These are phyloP conservation scores for Bradypodion pumilum DNA, from an alignment of 2,797 vertebrate genomes.

Conservation along the genomic window DNA sequence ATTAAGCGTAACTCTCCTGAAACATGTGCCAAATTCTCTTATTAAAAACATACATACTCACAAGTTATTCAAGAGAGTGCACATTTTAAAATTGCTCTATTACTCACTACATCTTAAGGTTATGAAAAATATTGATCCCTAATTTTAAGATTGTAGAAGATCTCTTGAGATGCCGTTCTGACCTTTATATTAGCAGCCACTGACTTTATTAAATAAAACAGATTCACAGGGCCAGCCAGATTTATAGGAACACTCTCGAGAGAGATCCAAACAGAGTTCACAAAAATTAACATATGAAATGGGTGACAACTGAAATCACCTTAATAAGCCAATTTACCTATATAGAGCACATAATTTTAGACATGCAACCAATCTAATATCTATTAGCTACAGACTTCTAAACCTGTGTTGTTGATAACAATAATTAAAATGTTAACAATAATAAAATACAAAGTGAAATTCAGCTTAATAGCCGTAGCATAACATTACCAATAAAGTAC, in stretches of 20 bases:
- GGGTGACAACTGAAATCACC: neutral
- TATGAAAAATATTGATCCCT: neutral
- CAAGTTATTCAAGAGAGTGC: neutral
- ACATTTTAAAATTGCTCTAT: slow-evolving; percentile 3
- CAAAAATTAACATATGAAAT: neutral
- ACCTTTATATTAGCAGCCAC: neutral
- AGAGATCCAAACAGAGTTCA: neutral
- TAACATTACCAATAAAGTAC: neutral
- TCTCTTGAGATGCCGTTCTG: neutral
- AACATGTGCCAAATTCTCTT: slow-evolving; percentile 36
- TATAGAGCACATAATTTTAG: neutral
- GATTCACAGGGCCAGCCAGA: neutral
- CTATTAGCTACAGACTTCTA: too few species aligned
- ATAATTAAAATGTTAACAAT: neutral
- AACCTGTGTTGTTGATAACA: neutral
- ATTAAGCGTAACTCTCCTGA: slow-evolving; percentile 56
- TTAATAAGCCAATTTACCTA: neutral
- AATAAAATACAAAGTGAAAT: neutral
- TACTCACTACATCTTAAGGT: neutral
- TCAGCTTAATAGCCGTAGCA: neutral
- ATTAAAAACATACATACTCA: neutral
- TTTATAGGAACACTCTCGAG: neutral
- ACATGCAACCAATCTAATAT: neutral
- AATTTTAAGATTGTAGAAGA: neutral
- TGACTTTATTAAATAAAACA: neutral